phyloP scores from a whole-genome alignment of 2,113 vertebrate genomes.

The Megaceryle maxima region DNA sequence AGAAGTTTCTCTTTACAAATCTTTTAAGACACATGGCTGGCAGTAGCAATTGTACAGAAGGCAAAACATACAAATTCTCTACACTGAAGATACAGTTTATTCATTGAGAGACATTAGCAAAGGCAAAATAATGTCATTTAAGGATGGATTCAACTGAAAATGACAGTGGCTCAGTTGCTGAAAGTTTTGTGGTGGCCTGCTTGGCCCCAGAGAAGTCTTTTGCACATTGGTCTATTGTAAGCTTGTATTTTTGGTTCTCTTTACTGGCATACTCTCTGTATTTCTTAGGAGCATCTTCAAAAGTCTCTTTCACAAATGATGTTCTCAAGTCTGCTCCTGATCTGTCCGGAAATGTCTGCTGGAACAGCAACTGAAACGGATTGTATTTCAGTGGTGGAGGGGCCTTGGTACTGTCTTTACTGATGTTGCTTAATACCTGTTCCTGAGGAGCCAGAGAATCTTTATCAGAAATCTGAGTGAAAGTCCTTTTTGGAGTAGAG shows the following conservation, averaged over 20 bases:
- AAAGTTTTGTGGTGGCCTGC: constrained; percentile 82
- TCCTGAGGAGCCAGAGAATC: constrained; percentile 72
- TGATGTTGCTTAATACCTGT: constrained; percentile 80
- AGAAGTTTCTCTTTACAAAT: constrained; percentile 51
- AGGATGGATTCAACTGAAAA: constrained; percentile 98
- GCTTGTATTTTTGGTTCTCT: constrained; percentile 79
- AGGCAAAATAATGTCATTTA: constrained; percentile 83
- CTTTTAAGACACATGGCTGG: constrained; percentile 3
- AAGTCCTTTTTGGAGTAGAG: constrained; percentile 86
- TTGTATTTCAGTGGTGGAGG: constrained; percentile 81
- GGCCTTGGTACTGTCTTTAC: constrained; percentile 81
- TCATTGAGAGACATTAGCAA: constrained; percentile 84
- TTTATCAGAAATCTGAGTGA: constrained; percentile 78
- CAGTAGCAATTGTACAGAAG: constrained; percentile 3
- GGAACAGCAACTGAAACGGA: constrained; percentile 87
- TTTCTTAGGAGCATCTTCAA: constrained; percentile 87
- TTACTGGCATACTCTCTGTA: constrained; percentile 81
- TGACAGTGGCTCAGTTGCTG: constrained; percentile 84
- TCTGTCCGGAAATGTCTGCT: constrained; percentile 83
- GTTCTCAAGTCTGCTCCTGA: constrained; percentile 76
- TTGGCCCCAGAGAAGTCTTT: constrained; percentile 84
- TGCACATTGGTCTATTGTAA: constrained; percentile 76
- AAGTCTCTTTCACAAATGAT: constrained; percentile 83
- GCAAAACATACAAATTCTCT: constrained; percentile 30
- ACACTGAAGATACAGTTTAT: neutral